Conservation (phyloP, 2,113 vertebrate species). For the Damaliscus lunatus region DNA sequence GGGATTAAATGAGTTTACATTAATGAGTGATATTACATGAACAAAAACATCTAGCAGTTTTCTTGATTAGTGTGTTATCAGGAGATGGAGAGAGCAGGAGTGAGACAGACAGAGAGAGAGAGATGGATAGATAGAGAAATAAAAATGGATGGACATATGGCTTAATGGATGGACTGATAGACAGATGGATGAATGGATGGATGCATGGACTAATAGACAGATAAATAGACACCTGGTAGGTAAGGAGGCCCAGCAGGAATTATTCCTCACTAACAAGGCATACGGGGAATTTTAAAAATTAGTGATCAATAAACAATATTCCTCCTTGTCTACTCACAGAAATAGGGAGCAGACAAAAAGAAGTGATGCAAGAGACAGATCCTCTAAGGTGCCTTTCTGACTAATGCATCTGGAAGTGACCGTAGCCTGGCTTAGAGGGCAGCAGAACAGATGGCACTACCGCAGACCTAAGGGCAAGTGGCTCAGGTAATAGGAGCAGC, state of each 20-base stretch:
- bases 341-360: background rate
- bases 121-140: background rate
- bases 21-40: background rate
- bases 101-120: background rate
- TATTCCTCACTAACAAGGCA: background rate
- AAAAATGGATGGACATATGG: background rate
- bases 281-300: background rate
- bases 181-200: background rate
- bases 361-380: background rate
- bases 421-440: background rate
- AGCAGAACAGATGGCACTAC: background rate
- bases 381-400: background rate
- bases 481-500: background rate
- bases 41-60: background rate
- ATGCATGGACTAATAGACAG: accelerated
- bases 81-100: accelerated
- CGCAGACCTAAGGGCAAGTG: background rate
- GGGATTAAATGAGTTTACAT: background rate
- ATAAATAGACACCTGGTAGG: background rate
- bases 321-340: background rate
- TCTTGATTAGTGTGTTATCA: background rate
- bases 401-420: background rate
- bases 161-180: background rate
- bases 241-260: background rate
- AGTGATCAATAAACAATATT: background rate